phyloP scores from a whole-genome alignment of 2,888 invertebrate species.

The Cylloceria caligata region DNA sequence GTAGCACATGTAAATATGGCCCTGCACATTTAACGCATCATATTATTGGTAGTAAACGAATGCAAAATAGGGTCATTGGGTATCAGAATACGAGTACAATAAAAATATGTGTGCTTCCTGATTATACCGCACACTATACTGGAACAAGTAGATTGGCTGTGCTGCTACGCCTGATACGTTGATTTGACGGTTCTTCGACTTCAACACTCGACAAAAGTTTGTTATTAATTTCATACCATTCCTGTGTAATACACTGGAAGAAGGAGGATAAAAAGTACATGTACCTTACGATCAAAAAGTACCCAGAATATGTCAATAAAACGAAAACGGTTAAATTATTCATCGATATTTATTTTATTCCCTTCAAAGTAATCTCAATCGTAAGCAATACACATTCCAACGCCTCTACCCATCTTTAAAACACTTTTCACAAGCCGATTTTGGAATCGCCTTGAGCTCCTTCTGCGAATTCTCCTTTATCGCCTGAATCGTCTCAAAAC shows the following conservation, averaged over 20 bases:
- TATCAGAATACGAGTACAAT: background rate
- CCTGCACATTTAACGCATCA: background rate
- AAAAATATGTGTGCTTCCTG: background rate
- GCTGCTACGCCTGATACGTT: constrained; percentile 19
- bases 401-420: no score
- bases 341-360: no score
- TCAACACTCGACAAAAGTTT: constrained; percentile 67
- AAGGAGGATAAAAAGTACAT: constrained; percentile 13
- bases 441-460: no score
- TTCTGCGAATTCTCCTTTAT: no score
- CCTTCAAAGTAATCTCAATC: no score
- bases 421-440: no score
- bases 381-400: no score
- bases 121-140: background rate
- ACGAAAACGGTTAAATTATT: no score
- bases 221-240: constrained; percentile 74
- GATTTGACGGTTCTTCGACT: background rate
- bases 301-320: no score
- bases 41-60: background rate
- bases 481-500: no score
- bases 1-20: background rate
- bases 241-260: constrained; percentile 57
- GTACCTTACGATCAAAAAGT: no score
- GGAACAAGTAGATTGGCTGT: background rate
- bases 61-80: background rate